A percentile compares a stretch with the other conserved stretches of the same genome.
phyloP scores from a whole-genome alignment of 1,140 invertebrate species.

The Macrobrachium rosenbergii region DNA sequence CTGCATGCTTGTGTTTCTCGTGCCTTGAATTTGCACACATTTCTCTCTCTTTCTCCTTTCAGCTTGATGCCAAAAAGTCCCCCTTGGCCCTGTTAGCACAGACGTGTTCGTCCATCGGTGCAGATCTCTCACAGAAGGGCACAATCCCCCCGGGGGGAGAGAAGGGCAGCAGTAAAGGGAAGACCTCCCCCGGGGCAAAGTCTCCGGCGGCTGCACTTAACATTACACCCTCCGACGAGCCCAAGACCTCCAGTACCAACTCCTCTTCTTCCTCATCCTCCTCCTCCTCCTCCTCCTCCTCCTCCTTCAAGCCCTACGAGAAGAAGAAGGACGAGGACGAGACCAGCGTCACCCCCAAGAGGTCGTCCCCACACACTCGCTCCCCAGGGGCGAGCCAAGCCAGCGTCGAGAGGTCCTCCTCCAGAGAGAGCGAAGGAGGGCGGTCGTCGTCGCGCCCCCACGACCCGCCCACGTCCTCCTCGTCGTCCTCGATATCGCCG shows the following conservation, averaged over 20 bases:
- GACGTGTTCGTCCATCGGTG: slow-evolving; percentile 95
- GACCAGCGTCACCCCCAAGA: slow-evolving; percentile 63
- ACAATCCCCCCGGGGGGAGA: slow-evolving; percentile 21
- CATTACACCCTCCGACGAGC: slow-evolving; percentile 42
- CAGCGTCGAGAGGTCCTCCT: slow-evolving; percentile 60
- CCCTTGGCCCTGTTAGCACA: slow-evolving; percentile 95
- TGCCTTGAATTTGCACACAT: neutral
- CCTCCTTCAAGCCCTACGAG: slow-evolving; percentile 87
- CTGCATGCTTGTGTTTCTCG: neutral
- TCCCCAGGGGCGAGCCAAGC: slow-evolving; percentile 42
- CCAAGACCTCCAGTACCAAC: slow-evolving; percentile 12
- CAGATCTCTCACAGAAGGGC: slow-evolving; percentile 49
- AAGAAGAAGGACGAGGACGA: slow-evolving; percentile 66
- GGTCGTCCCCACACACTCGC: slow-evolving; percentile 37
- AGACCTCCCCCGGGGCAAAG: slow-evolving; percentile 79
- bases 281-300: slow-evolving; percentile 62
- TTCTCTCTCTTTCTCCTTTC: slow-evolving; percentile 74
- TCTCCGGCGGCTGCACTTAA: slow-evolving; percentile 71
- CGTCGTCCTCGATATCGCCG: slow-evolving; percentile 48
- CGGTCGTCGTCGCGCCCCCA: slow-evolving; percentile 57
- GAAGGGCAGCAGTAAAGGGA: slow-evolving; percentile 42
- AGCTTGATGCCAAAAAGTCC: slow-evolving; percentile 98
- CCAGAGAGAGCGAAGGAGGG: slow-evolving; percentile 65
- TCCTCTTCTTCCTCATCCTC: slow-evolving; percentile 71
- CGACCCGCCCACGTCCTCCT: slow-evolving; percentile 36